These are phyloP conservation scores for Atta colombica DNA, from an alignment of 1,140 invertebrate species.

Conservation along the genomic window DNA sequence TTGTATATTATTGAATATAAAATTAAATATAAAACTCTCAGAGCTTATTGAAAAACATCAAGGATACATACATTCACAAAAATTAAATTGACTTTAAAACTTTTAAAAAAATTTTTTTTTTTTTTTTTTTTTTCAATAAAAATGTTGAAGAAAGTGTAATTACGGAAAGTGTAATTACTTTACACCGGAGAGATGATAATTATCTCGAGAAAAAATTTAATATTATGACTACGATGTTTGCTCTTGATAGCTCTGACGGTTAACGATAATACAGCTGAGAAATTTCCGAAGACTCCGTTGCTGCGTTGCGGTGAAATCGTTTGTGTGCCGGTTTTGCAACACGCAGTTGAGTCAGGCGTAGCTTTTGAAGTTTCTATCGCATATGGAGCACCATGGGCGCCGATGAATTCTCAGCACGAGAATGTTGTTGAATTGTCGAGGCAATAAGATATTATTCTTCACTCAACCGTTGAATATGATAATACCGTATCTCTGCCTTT, in stretches of 20 bases:
- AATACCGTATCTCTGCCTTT: slow-evolving; percentile 12
- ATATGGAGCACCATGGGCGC: not conserved
- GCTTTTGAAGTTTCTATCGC: slow-evolving; percentile 51
- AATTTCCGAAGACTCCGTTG: slow-evolving; percentile 23
- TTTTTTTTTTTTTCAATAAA: not conserved
- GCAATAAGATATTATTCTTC: slow-evolving; percentile 27
- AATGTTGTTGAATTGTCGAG: slow-evolving; percentile 13
- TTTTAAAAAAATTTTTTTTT: no score
- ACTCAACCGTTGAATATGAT: slow-evolving; percentile 25
- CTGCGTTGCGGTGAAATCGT: slow-evolving; percentile 61
- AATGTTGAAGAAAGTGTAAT: not conserved
- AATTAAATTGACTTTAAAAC: not conserved
- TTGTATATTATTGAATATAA: not conserved
- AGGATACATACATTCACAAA: not conserved
- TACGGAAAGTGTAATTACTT: not conserved
- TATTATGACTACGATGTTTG: slow-evolving; percentile 17
- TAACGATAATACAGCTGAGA: slow-evolving; percentile 49
- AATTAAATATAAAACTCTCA: not conserved
- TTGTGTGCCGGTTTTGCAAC: slow-evolving; percentile 61
- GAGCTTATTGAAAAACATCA: not conserved
- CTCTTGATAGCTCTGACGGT: slow-evolving; percentile 33
- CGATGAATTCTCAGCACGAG: slow-evolving; percentile 58
- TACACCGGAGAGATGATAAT: not conserved
- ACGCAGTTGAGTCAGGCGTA: slow-evolving; percentile 55
- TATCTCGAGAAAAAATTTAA: slow-evolving; percentile 8